Base-by-base conservation (phyloP, 2,113 vertebrate species). In the Coracopsis vasa region DNA sequence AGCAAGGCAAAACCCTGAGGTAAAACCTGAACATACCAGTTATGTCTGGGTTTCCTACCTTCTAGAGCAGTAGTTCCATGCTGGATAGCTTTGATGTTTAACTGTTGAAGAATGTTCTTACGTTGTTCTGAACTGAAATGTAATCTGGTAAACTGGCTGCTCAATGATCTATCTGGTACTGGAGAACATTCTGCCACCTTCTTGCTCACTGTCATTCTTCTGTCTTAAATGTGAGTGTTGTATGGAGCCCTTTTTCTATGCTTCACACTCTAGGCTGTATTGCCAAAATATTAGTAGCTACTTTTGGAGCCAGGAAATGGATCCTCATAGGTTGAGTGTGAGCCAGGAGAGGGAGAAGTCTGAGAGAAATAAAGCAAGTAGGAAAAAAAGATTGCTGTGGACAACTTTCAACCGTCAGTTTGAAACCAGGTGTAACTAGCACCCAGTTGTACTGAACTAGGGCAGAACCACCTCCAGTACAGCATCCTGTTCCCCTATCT, bases 21-120 rank as follows among this genome's bases (percentile, higher is more conserved):
- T 33, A 20, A 47, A 82, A 41, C 24, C 15, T 42, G 11, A 7
- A 3, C 0, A 0, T 3, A 7, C 21, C 37, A 7, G 0, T 66
- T 66, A 45, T 23, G 19, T 23, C 81, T n/a, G 69, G 5, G 3
- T 56, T 87, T 54, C 12, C 44, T 25, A 7, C n/a, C n/a, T 50
- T 72, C 21, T 35, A 25, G 28, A 72, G 44, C 20, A 47, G 39
- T 27, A 70, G 17, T 39, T 86, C 10, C 21, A 27, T 9, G 1
- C 2, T 42, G 17, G 21, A 4, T 24, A 28, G 16, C 7, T 41
- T 47, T 67, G 11, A 25, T 12, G 9, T 42, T 64, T 67, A 60
- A 78, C 66, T 24, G 71, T 0, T 35, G 24, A 50, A 69, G 23
- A 54, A n/a, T 10, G 8, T 7, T 64, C 48, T 75, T 28, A 8